Base-by-base conservation (phyloP, 2,113 vertebrate genomes). In the Delphinapterus leucas region DNA sequence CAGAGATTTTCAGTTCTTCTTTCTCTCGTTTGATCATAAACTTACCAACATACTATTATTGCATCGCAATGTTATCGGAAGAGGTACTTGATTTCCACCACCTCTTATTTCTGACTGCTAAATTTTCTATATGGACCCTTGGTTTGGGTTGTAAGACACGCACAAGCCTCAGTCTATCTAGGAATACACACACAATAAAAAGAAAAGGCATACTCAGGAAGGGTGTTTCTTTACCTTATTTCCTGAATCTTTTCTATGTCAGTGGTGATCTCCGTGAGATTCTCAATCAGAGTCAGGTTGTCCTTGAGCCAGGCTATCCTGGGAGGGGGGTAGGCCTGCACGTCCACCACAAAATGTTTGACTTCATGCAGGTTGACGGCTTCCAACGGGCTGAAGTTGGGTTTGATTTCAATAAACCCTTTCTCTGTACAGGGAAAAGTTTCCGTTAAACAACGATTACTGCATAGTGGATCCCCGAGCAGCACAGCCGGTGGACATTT, bases 281-380 rank as follows among this genome's bases (percentile, higher is more conserved):
- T 99, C 77, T 99, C 99, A 1, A 98, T 99, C 81, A 99, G 98
- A 1, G 98, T 99, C 80, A 98, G 71, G 0, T 99, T 99, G 82
- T 99, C 99, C 97, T 99, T 99, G 82, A 99, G 96, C 99, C 99
- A 99, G 61, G 99, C 99, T 96, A 99, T 98, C 80, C 81, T 98
- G 88, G 99, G 99, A 13, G 97, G 93, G 3, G 99, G 99, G 88
- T 99, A 99, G 25, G 99, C 99, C 92, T 98, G 97, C 36, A 99
- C 99, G 10, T 99, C 98, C 1, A 99, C 99, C 1, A 97, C 98
- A 95, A 99, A 99, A 95, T 99, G 99, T 28, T 98, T 99, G 1
- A 99, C 99, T 97, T 99, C 99, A 0, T 99, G 99, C 65, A 99
- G 98, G n/a, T 99, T 99, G 25, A 99, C 99, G 17, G 98, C 98